Evolutionary conservation across 2,113 vertebrate genomes (phyloP), one percentile per base, ranked within the genome.

Genomic region (Platichthys stellatus): DNA sequence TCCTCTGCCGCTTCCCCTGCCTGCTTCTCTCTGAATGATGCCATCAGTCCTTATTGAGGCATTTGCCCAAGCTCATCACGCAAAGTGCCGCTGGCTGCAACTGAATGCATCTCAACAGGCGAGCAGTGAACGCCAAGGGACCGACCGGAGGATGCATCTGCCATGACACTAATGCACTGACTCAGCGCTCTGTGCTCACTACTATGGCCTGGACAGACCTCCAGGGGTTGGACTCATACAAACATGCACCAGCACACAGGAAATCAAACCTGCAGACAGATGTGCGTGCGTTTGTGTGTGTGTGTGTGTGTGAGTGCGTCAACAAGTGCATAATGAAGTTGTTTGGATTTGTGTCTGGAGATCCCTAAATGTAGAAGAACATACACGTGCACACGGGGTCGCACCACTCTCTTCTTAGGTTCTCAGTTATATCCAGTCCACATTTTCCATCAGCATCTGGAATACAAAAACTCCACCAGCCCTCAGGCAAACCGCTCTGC

Each of bases 161-260:
- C 82, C 74, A 53, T 89, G 90, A 90, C 90, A 83, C 79, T 86
- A 88, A 88, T 82, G 80, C 86, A 89, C 84, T 86, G 86, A 91
- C 87, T 85, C 86, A 80, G 83, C 40, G 63, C 69, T 84, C 80
- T 21, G 59, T 65, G 51, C 77, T 64, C 77, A 69, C 71, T 72
- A 40, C 75, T 71, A 54, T 49, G 69, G 77, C 74, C 68, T 23
- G 74, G 43, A 76, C 73, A 4, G 38, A 45, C 77, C 62, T 74
- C 20, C 35, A 53, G 67, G 73, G 47, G 61, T 43, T 57, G 70
- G 65, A 38, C 70, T 61, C 76, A 62, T 21, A 56, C 53, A 69
- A 54, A 62, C 64, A 61, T 38, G 26, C 21, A 58, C 0, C 12
- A 40, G 54, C 43, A 59, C 72, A 67, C 78, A 47, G 61, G 76